These are phyloP conservation scores for Heliornis fulica DNA, from an alignment of 2,113 vertebrate genomes.

Conservation along the genomic window DNA sequence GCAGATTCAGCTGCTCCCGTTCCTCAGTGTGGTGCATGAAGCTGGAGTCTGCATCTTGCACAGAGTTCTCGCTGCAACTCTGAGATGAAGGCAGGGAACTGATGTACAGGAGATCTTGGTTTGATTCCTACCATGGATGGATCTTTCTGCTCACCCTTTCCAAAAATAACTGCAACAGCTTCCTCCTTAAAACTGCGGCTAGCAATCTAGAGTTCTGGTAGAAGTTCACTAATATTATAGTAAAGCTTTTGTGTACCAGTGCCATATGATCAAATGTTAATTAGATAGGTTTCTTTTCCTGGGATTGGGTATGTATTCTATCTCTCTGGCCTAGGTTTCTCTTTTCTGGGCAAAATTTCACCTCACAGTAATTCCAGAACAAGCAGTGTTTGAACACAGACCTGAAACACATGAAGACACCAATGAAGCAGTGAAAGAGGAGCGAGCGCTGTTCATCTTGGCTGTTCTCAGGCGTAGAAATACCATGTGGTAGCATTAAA, in stretches of 20 bases:
- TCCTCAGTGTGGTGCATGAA: not conserved
- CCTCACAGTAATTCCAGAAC: not conserved
- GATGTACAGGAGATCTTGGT: not conserved
- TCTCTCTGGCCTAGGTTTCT: not conserved
- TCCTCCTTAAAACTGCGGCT: not conserved
- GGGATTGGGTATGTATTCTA: not conserved
- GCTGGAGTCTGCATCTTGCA: not conserved
- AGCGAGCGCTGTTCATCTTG: not conserved
- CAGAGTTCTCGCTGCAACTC: not conserved
- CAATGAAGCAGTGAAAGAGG: not conserved
- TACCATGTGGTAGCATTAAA: not conserved
- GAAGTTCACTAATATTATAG: not conserved
- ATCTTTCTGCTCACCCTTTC: not conserved
- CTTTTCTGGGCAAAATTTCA: not conserved
- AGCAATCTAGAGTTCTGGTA: not conserved
- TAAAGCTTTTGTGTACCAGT: not conserved
- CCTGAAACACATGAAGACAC: not conserved
- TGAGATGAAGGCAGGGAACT: not conserved
- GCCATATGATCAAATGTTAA: not conserved
- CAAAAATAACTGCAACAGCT: not conserved
- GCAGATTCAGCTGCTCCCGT: not conserved
- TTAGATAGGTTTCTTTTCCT: not conserved
- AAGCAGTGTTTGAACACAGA: not conserved
- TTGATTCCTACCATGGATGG: not conserved
- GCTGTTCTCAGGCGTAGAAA: not conserved